Percentiles rank a stretch among this genome's conserved stretches.
Conservation (phyloP, 2,113 vertebrate genomes). For the Telmatochromis bifrenatus region DNA sequence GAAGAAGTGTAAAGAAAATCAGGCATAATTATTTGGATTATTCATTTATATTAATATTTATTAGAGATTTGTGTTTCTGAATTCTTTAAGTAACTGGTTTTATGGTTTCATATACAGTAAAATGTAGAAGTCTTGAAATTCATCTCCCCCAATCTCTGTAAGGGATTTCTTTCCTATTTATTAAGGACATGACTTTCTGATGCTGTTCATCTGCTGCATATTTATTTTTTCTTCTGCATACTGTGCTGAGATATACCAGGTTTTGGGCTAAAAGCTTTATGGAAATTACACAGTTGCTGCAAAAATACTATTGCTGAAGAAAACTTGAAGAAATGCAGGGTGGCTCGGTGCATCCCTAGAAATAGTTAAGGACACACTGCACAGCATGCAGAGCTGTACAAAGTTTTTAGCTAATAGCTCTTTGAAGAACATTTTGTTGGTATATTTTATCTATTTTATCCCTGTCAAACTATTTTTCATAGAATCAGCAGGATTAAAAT, state of each 20-base stretch:
- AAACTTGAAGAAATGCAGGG: not conserved
- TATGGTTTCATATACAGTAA: not conserved
- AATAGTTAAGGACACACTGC: not conserved
- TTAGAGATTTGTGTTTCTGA: not conserved
- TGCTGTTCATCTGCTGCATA: not conserved
- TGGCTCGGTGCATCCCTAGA: not conserved
- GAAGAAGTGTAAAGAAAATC: not conserved
- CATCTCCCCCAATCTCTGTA: not conserved
- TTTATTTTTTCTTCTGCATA: not conserved
- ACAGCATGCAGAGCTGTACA: not conserved
- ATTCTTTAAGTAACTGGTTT: not conserved
- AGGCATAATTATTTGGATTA: not conserved
- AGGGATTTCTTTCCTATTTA: not conserved
- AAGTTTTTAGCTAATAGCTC: not conserved
- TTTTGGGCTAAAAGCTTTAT: not conserved
- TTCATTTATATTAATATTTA: not conserved
- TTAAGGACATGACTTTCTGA: not conserved
- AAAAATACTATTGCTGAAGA: not conserved
- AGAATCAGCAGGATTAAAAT: not conserved
- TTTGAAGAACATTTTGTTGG: not conserved
- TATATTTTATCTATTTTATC: not conserved
- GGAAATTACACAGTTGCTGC: not conserved
- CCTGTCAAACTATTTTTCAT: not conserved
- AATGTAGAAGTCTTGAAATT: not conserved
- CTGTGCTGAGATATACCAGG: not conserved